These are phyloP conservation scores for Panzeria rudis DNA, from an alignment of 2,888 invertebrate species.

Conservation along the genomic window DNA sequence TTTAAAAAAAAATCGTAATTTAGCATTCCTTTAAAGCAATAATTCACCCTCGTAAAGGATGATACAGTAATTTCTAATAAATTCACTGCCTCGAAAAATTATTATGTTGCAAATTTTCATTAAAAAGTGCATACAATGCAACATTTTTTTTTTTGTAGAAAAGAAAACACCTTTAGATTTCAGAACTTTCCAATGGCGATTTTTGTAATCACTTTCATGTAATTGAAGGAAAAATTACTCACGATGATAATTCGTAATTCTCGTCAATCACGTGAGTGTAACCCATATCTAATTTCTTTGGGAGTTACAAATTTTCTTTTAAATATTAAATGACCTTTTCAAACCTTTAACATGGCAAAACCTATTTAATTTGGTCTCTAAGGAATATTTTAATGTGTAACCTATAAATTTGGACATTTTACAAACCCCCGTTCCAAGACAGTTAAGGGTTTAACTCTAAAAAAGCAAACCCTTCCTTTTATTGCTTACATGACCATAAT, in stretches of 20 bases:
- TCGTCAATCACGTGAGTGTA: not conserved
- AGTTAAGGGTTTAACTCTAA: not conserved
- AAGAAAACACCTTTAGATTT: no score
- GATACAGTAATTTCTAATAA: no score
- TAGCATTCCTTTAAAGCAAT: no score
- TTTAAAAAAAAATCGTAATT: no score
- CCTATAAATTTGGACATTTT: constrained; percentile 16
- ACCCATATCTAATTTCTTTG: not conserved
- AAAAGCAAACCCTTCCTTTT: constrained; percentile 38
- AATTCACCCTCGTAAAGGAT: no score
- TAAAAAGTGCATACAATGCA: no score
- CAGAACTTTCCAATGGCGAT: no score
- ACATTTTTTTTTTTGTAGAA: no score
- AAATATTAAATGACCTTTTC: not conserved
- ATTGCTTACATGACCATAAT: constrained; percentile 34
- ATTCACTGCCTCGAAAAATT: no score
- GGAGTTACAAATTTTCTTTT: not conserved
- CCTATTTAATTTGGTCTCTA: not conserved
- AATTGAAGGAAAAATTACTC: not conserved
- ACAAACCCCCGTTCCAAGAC: not conserved
- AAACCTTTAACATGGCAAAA: not conserved
- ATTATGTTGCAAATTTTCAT: no score
- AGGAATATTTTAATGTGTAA: constrained; percentile 11
- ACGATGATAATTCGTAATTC: no score
- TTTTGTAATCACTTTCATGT: no score